Conservation (phyloP, 2,113 vertebrate genomes). For the Antechinus stuartii region DNA sequence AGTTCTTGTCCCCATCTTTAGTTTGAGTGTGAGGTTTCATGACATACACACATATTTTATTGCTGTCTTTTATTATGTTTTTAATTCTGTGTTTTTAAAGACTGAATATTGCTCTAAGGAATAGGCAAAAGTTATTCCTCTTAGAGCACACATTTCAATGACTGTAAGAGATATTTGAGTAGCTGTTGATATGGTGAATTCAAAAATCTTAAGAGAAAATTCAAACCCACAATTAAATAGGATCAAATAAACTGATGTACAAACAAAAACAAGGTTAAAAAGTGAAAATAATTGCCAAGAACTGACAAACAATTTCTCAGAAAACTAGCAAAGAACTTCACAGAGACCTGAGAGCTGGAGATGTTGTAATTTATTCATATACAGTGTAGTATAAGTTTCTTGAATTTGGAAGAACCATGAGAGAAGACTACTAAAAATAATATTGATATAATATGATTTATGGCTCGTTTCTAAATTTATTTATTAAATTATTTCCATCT, state of each 20-base stretch:
- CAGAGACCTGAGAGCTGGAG: not conserved
- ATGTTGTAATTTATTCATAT: not conserved
- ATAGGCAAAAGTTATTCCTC: not conserved
- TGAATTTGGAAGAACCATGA: not conserved
- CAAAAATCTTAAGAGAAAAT: not conserved
- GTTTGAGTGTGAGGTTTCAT: not conserved
- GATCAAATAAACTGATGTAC: not conserved
- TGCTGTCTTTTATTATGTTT: not conserved
- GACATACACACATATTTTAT: not conserved
- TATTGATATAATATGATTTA: slow-evolving; percentile 8
- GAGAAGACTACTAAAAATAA: not conserved
- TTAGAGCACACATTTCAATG: not conserved
- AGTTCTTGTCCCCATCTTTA: not conserved
- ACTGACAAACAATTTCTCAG: not conserved
- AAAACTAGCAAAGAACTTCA: not conserved
- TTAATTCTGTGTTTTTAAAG: not conserved
- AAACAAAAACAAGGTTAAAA: not conserved
- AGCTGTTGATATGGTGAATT: not conserved
- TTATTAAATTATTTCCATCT: not conserved
- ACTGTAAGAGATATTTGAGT: not conserved
- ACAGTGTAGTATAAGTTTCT: not conserved
- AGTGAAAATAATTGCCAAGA: not conserved
- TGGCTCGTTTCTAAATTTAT: slow-evolving; percentile 32
- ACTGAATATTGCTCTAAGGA: not conserved
- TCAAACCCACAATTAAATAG: not conserved